Percentiles rank a stretch among this genome's conserved stretches.
phyloP scores from a whole-genome alignment of 2,797 vertebrate species.

The Huso huso region DNA sequence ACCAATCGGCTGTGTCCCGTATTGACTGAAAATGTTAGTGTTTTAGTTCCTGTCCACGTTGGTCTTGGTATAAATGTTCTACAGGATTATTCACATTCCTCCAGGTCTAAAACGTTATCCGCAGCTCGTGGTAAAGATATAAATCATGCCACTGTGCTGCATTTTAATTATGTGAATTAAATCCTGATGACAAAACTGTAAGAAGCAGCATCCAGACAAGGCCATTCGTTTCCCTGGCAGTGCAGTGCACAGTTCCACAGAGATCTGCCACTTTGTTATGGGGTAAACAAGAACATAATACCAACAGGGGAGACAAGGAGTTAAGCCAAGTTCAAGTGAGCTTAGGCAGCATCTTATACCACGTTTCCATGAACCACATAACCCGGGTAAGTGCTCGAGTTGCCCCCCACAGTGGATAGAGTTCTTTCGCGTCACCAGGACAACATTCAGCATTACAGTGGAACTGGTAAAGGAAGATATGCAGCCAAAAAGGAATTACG shows the following conservation, averaged over 20 bases:
- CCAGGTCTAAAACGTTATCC: conserved; percentile 3
- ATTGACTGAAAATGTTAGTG: no score
- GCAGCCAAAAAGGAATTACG: no score
- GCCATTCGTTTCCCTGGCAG: conserved; percentile 27
- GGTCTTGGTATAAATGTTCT: no score
- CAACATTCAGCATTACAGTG: no score
- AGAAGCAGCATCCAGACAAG: conserved; percentile 21
- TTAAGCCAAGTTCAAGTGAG: conserved; percentile 8
- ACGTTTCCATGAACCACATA: no score
- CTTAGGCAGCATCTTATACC: background rate
- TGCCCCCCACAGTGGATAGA: no score
- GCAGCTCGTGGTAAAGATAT: conserved; percentile 5
- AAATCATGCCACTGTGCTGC: conserved; percentile 8
- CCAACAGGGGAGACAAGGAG: conserved; percentile 3
- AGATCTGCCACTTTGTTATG: conserved; percentile 32
- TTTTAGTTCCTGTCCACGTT: no score
- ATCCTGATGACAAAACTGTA: conserved; percentile 20
- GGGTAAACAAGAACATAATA: conserved; percentile 21
- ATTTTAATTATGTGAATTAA: conserved; percentile 28
- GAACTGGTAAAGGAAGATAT: no score
- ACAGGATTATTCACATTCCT: background rate
- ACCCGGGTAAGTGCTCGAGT: no score
- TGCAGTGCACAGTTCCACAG: conserved; percentile 23
- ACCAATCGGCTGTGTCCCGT: no score
- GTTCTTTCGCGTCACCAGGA: no score